Evolutionary conservation across 2,113 vertebrate species (phyloP), one percentile per base, ranked within the genome.

Genomic region (Clupea harengus): DNA sequence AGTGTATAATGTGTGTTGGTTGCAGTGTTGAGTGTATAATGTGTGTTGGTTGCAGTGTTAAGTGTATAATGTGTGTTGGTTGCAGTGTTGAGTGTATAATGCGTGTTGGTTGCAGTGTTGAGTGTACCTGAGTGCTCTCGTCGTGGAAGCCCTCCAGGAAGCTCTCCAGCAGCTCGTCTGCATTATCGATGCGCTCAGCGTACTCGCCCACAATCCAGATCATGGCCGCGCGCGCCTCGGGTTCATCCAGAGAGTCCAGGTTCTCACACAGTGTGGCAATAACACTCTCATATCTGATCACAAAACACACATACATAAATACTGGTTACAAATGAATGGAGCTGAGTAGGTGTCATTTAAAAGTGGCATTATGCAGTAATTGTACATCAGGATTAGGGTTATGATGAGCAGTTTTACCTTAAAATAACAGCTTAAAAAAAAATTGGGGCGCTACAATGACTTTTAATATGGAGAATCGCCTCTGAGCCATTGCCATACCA

Each of bases 161-260:
- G 93, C 97, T 98, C 93, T 99, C 97, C 84, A 99, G 96, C 83
- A 99, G 95, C 90, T 99, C 98, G 0, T 99, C 98, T 0, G 97
- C 98, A 0, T 99, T 99, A 93, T 99, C 97, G 0, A 99, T 99
- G 54, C 98, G 95, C 93, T 99, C 98, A 0, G 97, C 98, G 0
- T 99, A 99, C 49, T 99, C 98, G 28, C 98, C 98, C 82, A 99
- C 98, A 0, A 99, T 99, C 97, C 98, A 99, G 91, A 99, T 99
- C 97, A 99, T 99, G 90, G 98, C 98, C 0, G 98, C 98, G 0
- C 98, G 93, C 0, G 98, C 98, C 93, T 99, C 98, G 0, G 98
- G 98, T 91, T 99, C 98, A 0, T 99, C 98, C 89, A 99, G 91
- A 32, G 98, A 99, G 90, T 99, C 98, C 28, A 99, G 95, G 91